Evolutionary conservation across 2,888 invertebrate genomes (phyloP).

Genomic region (Epirrita christyi): DNA sequence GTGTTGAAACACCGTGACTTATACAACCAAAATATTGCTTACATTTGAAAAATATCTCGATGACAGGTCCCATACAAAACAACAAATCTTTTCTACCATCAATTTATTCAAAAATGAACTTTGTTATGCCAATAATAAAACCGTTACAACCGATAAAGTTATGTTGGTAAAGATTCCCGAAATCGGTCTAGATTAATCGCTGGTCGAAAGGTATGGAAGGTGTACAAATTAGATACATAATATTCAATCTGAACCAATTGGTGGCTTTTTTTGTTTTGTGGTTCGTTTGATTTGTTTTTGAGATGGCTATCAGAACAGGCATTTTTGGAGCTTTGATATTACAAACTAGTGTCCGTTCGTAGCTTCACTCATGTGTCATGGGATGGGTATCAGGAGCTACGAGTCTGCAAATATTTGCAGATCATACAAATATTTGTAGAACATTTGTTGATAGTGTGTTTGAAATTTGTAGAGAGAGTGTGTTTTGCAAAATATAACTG

Average conservation of each 20-base stretch:
- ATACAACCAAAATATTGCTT: slow-evolving; percentile 68
- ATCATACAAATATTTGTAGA: too few species aligned
- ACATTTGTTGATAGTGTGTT: too few species aligned
- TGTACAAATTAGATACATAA: slow-evolving; percentile 80
- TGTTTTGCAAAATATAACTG: too few species aligned
- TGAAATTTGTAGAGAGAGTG: too few species aligned
- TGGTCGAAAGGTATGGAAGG: slow-evolving; percentile 59
- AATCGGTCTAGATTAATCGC: slow-evolving; percentile 78
- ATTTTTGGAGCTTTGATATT: neutral
- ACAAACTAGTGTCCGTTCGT: too few species aligned
- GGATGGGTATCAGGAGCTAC: too few species aligned
- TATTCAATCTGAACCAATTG: slow-evolving; percentile 63
- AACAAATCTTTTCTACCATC: slow-evolving; percentile 31
- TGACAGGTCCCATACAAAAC: slow-evolving; percentile 64
- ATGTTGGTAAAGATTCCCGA: slow-evolving; percentile 51
- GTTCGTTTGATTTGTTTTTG: slow-evolving; percentile 45
- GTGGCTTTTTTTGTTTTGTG: slow-evolving; percentile 48
- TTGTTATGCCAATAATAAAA: slow-evolving; percentile 26
- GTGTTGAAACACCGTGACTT: slow-evolving; percentile 73
- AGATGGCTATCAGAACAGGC: slow-evolving; percentile 24
- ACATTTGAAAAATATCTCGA: slow-evolving; percentile 71
- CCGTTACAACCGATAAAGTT: slow-evolving; percentile 9
- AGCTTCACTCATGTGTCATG: too few species aligned
- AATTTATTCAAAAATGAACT: slow-evolving; percentile 28
- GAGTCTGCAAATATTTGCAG: too few species aligned